Evolutionary conservation across 2,797 vertebrate genomes (phyloP).

Genomic region (Sebastes steindachneri): DNA sequence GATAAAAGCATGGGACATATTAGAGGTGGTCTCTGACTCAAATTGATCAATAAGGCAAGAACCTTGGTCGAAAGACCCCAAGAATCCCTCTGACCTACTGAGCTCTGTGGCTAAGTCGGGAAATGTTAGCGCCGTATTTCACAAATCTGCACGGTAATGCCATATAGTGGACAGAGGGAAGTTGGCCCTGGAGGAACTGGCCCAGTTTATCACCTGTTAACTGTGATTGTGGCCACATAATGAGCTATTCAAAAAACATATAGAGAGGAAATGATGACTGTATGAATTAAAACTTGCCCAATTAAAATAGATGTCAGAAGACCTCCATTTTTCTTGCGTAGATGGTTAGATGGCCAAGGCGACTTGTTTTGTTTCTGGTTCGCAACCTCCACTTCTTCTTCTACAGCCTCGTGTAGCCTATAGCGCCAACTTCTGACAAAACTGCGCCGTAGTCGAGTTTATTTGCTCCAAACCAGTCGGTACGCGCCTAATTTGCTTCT

Average conservation of each 20-base stretch:
- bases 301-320: too few relatives aligned
- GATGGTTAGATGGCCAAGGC: background rate
- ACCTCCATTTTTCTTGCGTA: background rate
- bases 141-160: background rate
- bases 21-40: background rate
- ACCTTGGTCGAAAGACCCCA: background rate
- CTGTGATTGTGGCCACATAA: too few relatives aligned
- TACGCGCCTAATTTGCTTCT: background rate
- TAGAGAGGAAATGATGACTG: background rate
- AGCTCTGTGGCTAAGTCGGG: background rate
- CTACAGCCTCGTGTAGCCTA: background rate
- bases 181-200: background rate
- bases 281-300: background rate
- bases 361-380: background rate
- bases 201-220: background rate
- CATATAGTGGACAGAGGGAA: background rate
- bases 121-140: background rate
- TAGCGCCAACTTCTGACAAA: background rate
- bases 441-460: background rate
- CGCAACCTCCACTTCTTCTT: background rate
- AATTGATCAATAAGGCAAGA: rapidly evolving
- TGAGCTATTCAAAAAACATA: background rate
- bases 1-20: background rate
- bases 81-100: background rate
- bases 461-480: background rate